Evolutionary conservation across 1,140 invertebrate species (phyloP), one percentile per base, ranked within the genome.

Genomic region (Aphelenchoides fujianensis): DNA sequence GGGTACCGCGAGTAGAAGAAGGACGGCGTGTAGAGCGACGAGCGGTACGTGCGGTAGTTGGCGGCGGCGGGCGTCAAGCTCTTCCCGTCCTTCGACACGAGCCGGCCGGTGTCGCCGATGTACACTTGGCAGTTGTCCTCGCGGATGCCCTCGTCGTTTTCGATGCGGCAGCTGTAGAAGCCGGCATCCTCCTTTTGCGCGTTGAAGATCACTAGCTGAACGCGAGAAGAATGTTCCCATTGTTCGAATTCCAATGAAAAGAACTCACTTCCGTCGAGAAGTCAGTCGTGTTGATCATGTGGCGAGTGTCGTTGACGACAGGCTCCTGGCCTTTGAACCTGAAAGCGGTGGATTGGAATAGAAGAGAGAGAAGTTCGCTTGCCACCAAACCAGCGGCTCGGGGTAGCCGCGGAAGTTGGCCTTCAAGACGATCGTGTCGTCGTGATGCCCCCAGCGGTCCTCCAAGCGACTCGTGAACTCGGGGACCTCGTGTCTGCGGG

Each of bases 251-350:
- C n/a, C n/a, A n/a, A n/a, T n/a, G n/a, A n/a, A n/a, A 2, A 73
- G 27, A n/a, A 28, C 12, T 48, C 48, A 77, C 75, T 53, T 77
- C 75, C 16, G 75, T 61, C 2, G 71, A 72, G 30, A 48, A 27
- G 31, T 72, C 71, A 19, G 27, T 63, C 7, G 30, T 64, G 32
- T 67, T 2, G 16, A 72, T 72, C 41, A 67, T 70, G 19, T 16
- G 19, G 37, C 59, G 28, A 35, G 64, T 77, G 5, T 41, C 52
- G 34, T 36, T 31, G 54, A 23, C n/a, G 16, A 77, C 66, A 9
- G 57, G 69, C 53, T 72, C 34, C 54, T 77, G 69, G 30, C 68
- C 75, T 66, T 77, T 77, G 54, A 74, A 76, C 74, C 74, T 77
- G 2, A 48, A 57, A 73, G n/a, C n/a, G 3, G 2, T 19, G n/a